Evolutionary conservation across 2,797 vertebrate genomes (phyloP), one percentile per base, ranked within the genome.

Genomic region (Hyperoplus immaculatus): DNA sequence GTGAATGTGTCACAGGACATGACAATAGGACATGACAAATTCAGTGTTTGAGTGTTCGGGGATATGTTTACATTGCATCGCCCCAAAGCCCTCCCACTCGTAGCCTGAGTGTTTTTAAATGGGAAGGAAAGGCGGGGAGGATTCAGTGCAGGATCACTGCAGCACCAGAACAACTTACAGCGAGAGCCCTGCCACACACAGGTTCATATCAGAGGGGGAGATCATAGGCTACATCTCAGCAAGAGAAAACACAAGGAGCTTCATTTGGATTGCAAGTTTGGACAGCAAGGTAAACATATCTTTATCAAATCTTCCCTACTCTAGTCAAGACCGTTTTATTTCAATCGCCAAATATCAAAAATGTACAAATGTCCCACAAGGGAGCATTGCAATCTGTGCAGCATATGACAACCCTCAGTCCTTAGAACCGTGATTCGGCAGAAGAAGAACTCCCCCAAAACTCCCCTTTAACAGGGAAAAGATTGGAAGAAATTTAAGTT

Each of bases 81-180:
- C 62, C 7, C 18, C 51, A 61, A 81, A 57, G 63, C 58, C 88
- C 92, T 87, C 93, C 92, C 84, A 82, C 72, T 41, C 45, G 29
- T 0, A 38, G 43, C 18, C 58, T 12, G 58, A 6, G 39, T 51
- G 50, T 59, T 66, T 78, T 87, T 88, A 92, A 88, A 86, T n/a
- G 7, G 38, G 55, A 81, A 56, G 74, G 1, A 36, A 67, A 9
- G 29, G 2, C 5, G 3, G n/a, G 18, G 38, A 63, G 45, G 61
- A 69, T 39, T 29, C 29, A 29, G 29, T 29, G 29, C 77, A 80
- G 75, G 29, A 29, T 29, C 16, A 69, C 49, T 63, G 56, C 63
- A 73, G 21, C 62, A 72, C 8, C 46, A 73, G 65, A 72, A 13
- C 66, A 62, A 42, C 29, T 3, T 5, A 42, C 55, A 77, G 69